Base-by-base conservation (phyloP, 1,140 invertebrate species). In the Neodiprion lecontei region DNA sequence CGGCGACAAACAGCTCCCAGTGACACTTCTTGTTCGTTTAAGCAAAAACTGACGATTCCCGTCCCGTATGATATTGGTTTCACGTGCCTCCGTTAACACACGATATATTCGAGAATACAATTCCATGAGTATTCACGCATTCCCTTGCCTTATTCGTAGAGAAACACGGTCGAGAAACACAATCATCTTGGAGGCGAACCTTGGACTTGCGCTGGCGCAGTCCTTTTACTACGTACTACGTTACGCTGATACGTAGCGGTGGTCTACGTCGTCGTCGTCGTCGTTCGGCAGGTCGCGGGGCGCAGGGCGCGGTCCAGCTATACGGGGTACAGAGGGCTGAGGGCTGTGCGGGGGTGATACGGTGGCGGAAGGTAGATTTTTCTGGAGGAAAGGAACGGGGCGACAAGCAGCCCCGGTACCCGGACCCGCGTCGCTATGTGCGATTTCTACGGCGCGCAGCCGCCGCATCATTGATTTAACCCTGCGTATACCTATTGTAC, bases 221-320 rank as follows among this genome's bases (percentile, higher is more conserved):
- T 61, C 53, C 53, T 61, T 61, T 61, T 61, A 61, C 53, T 61
- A 61, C 53, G 53, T 61, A 61, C 53, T 61, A 61, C 53, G 53
- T 17, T 61, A 61, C 53, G 53, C 53, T 17, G 53, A 14, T 61
- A 61, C 53, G 53, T 61, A 12, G 53, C 53, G 53, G 53, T 9
- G 53, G 11, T 61, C 11, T 61, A 61, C 53, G 53, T 61, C 28
- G 2, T 40, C 28, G 28, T 61, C 53, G 53, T 7, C 53, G 53
- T 61, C 11, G 53, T 61, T 61, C 53, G 53, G 53, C 53, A 17
- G 53, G 53, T 61, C 8, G 53, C 53, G 53, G 53, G 53, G 53
- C 53, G 53, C 53, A 61, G 53, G 53, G 53, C 53, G 53, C 53
- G 53, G 53, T 17, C 53, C 11, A 61, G 53, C n/a, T 61, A 61